A percentile compares a stretch with the other conserved stretches of the same genome.
These are phyloP conservation scores for Ophiodon elongatus DNA, from an alignment of 2,113 vertebrate genomes.

Conservation along the genomic window DNA sequence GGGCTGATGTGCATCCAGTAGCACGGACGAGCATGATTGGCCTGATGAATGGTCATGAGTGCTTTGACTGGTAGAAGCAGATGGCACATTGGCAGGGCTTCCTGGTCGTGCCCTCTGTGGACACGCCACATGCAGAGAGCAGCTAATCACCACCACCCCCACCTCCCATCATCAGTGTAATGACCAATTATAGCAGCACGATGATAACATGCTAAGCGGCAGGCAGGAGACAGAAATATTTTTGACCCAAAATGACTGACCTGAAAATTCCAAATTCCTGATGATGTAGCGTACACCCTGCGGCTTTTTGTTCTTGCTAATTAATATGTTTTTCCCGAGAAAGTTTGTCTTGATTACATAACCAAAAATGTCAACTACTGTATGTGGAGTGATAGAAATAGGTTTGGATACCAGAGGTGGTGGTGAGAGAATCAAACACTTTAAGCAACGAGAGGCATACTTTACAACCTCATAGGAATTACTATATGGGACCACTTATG, in stretches of 20 bases:
- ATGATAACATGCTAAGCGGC: conserved; percentile 31
- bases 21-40: conserved; percentile 59
- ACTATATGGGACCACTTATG: not conserved
- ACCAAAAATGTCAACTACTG: not conserved
- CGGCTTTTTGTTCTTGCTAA: conserved; percentile 17
- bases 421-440: not conserved
- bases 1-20: conserved; percentile 58
- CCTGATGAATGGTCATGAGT: conserved; percentile 63
- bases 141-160: conserved; percentile 38
- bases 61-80: conserved; percentile 69
- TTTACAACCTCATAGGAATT: not conserved
- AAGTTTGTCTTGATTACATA: not conserved
- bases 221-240: conserved; percentile 15
- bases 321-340: not conserved
- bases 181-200: conserved; percentile 57
- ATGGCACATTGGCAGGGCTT: conserved; percentile 67
- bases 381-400: not conserved
- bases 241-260: conserved; percentile 46
- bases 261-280: conserved; percentile 20
- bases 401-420: not conserved
- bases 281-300: not conserved
- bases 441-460: not conserved
- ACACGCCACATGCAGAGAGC: conserved; percentile 43
- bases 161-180: conserved; percentile 22
- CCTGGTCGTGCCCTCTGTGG: conserved; percentile 52